Conservation (phyloP, 1,140 invertebrate genomes). For the Caenorhabditis latens region DNA sequence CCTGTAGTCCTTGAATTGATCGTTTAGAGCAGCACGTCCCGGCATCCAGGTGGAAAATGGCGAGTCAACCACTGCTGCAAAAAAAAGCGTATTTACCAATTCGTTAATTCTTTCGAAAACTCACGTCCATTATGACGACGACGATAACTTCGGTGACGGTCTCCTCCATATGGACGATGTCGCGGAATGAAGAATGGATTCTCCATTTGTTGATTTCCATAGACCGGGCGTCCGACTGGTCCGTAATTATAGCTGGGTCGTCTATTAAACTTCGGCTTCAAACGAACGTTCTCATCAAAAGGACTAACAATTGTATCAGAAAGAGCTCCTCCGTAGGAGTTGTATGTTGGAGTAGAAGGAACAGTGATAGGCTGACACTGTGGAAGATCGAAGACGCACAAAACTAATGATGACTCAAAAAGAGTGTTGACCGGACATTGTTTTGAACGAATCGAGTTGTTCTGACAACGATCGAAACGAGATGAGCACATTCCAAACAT, state of each 20-base stretch:
- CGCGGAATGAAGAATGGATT: conserved; percentile 35
- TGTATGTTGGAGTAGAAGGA: neutral
- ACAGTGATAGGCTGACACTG: conserved; percentile 3
- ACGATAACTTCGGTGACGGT: neutral
- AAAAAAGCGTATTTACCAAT: neutral
- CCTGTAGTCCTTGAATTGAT: conserved; percentile 31
- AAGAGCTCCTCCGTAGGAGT: neutral
- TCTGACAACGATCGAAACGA: conserved; percentile 22
- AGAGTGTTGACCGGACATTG: conserved; percentile 35
- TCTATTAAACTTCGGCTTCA: conserved; percentile 12
- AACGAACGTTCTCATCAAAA: conserved; percentile 46
- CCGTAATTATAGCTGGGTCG: neutral
- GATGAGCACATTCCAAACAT: conserved; percentile 37
- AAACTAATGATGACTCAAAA: conserved; percentile 8
- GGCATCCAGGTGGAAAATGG: neutral
- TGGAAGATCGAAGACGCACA: conserved; percentile 45
- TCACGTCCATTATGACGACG: neutral
- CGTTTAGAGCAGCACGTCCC: conserved; percentile 5
- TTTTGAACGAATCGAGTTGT: conserved; percentile 13
- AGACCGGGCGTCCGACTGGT: neutral
- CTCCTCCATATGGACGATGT: neutral
- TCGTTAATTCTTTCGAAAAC: neutral
- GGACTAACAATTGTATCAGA: conserved; percentile 27
- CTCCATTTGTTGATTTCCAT: neutral
- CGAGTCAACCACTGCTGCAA: neutral